Evolutionary conservation across 2,888 invertebrate genomes (phyloP), one percentile per base, ranked within the genome.

Genomic region (Hyposoter dolosus): DNA sequence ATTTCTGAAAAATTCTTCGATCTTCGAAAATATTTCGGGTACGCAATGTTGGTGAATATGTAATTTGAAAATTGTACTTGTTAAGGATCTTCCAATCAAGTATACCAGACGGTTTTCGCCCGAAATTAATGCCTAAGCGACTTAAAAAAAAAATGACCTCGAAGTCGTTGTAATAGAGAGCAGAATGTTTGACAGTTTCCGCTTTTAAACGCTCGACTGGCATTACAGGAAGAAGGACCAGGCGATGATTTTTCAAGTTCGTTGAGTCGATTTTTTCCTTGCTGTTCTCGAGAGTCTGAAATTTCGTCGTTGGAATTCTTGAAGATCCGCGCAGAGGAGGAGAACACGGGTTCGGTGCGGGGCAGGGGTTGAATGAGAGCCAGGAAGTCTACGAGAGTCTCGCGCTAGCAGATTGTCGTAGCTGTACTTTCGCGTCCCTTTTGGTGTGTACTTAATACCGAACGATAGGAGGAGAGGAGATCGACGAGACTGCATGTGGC

Each of bases 401-500:
- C 82, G 80, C 83, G 80, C 83, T 84, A 66, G 71, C 71, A 83
- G 71, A 85, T 65, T 74, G 32, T 83, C 72, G 53, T 83, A 71
- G 68, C 60, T 65, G 60, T 77, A 74, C 60, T 53, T 45, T 65
- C 56, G 53, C 56, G 53, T 15, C 15, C 19, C 65, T 69, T 47
- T 35, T 17, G 10, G n/a, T 80, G 28, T 65, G 69, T 77, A 76
- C 76, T 60, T 68, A 43, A 40, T 75, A 66, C 50, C 19, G 56
- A 77, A 56, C 63, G 50, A 83, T 71, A 50, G 65, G 63, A 82
- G 72, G 74, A 75, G 71, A 63, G 63, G 40, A 84, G 69, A 72
- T 78, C 65, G 82, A 77, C 56, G 82, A 77, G 83, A 77, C 88
- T 88, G 87, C 92, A 93, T 92, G 91, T 93, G 93, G 91, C 88